phyloP scores from a whole-genome alignment of 2,888 invertebrate species.

The Arrhopalites spinosus region DNA sequence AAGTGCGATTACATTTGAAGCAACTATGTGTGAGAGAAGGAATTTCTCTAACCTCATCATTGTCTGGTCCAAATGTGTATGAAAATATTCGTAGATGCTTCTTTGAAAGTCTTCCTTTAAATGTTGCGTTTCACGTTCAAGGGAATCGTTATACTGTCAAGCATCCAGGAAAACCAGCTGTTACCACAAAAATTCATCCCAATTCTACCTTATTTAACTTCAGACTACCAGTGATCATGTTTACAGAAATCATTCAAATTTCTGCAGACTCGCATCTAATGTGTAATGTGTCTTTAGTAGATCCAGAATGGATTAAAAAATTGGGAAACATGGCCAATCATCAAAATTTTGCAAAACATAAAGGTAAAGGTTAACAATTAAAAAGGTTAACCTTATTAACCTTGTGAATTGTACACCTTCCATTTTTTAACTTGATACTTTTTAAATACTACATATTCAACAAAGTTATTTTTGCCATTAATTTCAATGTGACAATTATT shows the following conservation, averaged over 20 bases:
- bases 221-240: constrained; percentile 10
- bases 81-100: constrained; percentile 72
- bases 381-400: too few species aligned
- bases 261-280: constrained; percentile 27
- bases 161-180: constrained; percentile 29
- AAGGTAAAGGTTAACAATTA: too few species aligned
- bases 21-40: constrained; percentile 67
- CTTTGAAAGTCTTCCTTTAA: constrained; percentile 79
- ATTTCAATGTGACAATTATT: too few species aligned
- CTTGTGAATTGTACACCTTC: too few species aligned
- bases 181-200: constrained; percentile 48
- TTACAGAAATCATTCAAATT: constrained; percentile 31
- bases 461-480: not conserved
- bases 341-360: not conserved
- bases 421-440: too few species aligned
- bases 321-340: not conserved
- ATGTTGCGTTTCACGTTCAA: constrained; percentile 68
- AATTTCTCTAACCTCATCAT: constrained; percentile 38
- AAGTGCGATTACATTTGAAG: constrained; percentile 79
- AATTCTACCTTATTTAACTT: constrained; percentile 38
- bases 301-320: constrained; percentile 30
- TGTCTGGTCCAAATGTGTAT: constrained; percentile 34
- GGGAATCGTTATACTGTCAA: constrained; percentile 42
- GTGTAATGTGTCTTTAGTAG: constrained; percentile 28
- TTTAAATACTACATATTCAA: not conserved